Evolutionary conservation across 2,797 vertebrate genomes (phyloP).

Genomic region (Oreortyx pictus): DNA sequence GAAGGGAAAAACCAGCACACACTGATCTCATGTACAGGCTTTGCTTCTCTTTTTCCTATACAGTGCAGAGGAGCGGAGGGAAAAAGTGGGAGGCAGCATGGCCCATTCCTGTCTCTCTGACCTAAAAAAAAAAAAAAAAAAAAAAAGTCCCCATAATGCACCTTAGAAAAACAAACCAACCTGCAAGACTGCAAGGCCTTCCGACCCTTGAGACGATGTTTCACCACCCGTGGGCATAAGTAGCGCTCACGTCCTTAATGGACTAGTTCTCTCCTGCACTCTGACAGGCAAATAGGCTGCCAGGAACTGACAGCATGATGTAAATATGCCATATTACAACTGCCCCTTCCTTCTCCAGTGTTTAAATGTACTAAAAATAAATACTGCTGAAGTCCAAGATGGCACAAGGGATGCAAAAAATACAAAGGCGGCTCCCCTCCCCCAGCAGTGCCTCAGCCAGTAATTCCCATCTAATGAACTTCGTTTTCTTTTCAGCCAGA

Average conservation of each 20-base stretch:
- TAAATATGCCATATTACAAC: constrained; percentile 66
- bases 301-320: constrained; percentile 65
- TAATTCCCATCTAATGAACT: constrained; percentile 33
- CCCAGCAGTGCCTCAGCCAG: constrained; percentile 5
- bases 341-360: constrained; percentile 50
- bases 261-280: constrained; percentile 16
- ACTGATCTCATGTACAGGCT: constrained; percentile 34
- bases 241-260: constrained; percentile 52
- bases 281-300: constrained; percentile 41
- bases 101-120: neutral
- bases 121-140: neutral
- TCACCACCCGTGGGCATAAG: constrained; percentile 32
- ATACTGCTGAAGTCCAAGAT: constrained; percentile 39
- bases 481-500: constrained; percentile 2
- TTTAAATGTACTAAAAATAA: constrained; percentile 71
- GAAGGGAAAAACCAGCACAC: constrained; percentile 60
- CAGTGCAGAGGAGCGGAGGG: neutral
- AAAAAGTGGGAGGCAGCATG: constrained; percentile 23
- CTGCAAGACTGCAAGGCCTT: constrained; percentile 28
- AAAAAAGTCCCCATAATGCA: constrained; percentile 1
- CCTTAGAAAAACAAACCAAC: constrained; percentile 63
- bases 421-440: neutral
- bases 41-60: neutral
- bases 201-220: constrained; percentile 51
- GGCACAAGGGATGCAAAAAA: constrained; percentile 51